These are phyloP conservation scores for Aphaenogaster ashmeadi DNA, from an alignment of 1,140 invertebrate genomes.

Conservation along the genomic window DNA sequence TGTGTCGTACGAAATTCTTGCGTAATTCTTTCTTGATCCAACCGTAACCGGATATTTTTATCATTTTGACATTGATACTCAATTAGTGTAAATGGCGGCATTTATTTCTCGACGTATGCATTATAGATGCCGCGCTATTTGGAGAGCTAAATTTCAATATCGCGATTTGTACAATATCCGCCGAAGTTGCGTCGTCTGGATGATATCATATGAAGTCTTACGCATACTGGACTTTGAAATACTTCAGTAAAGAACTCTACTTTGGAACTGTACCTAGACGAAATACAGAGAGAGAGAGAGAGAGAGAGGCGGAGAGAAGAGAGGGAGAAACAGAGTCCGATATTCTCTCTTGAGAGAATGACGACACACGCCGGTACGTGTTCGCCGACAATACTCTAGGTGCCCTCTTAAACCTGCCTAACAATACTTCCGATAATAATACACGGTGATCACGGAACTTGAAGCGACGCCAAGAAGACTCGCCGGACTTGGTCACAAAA, in stretches of 20 bases:
- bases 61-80: conserved; percentile 1
- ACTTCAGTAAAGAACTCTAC: not conserved
- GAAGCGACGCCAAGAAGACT: conserved; percentile 63
- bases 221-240: conserved; percentile 58
- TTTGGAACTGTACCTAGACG: not conserved
- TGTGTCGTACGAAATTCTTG: not conserved
- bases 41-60: not conserved
- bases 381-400: conserved; percentile 44
- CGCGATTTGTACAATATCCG: conserved; percentile 2
- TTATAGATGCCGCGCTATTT: conserved; percentile 4
- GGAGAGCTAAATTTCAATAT: not conserved
- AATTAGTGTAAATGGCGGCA: not conserved
- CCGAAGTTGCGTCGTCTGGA: not conserved
- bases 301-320: no score
- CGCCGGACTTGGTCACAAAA: conserved; percentile 59
- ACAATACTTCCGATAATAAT: conserved; percentile 75
- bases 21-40: not conserved
- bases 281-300: not conserved
- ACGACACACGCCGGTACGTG: conserved; percentile 21
- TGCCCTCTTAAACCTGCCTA: conserved; percentile 63
- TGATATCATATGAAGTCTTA: not conserved
- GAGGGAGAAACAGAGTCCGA: not conserved
- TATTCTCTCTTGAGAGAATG: conserved; percentile 1
- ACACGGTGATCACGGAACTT: conserved; percentile 66
- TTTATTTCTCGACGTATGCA: not conserved